These are phyloP conservation scores for Mionectes macconnelli DNA, from an alignment of 2,113 vertebrate genomes.

Conservation along the genomic window DNA sequence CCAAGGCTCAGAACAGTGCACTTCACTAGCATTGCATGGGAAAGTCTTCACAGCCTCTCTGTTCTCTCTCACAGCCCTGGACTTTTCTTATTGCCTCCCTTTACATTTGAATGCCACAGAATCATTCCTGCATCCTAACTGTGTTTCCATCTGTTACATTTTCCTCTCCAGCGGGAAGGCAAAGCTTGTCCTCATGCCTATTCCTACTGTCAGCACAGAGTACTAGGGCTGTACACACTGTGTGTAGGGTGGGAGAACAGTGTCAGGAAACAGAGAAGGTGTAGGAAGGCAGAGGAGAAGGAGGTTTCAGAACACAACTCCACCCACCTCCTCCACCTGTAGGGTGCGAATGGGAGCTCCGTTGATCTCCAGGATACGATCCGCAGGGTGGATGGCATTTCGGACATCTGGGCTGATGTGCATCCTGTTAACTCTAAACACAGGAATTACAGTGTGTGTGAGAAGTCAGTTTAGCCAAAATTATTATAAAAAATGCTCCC, in stretches of 20 bases:
- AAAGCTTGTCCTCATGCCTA: not conserved
- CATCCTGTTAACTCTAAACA: constrained; percentile 86
- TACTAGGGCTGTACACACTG: not conserved
- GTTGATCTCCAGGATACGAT: constrained; percentile 95
- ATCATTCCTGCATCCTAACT: not conserved
- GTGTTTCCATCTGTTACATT: not conserved
- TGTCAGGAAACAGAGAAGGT: not conserved
- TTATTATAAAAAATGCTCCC: not conserved
- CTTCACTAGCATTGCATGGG: not conserved
- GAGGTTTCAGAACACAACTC: not conserved
- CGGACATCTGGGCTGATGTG: constrained; percentile 91
- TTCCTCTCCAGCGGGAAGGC: not conserved
- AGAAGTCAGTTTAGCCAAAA: not conserved
- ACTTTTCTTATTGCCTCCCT: not conserved
- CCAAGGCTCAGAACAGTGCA: not conserved
- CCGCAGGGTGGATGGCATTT: constrained; percentile 92
- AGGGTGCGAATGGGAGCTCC: constrained; percentile 86
- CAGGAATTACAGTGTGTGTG: not conserved
- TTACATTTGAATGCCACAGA: not conserved
- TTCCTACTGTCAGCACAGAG: not conserved
- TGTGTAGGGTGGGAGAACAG: not conserved
- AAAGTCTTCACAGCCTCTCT: not conserved
- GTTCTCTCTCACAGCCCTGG: not conserved
- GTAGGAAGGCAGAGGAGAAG: not conserved
- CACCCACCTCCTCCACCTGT: constrained; percentile 86